Conservation (phyloP, 2,888 invertebrate genomes). For the Ophion costatus region DNA sequence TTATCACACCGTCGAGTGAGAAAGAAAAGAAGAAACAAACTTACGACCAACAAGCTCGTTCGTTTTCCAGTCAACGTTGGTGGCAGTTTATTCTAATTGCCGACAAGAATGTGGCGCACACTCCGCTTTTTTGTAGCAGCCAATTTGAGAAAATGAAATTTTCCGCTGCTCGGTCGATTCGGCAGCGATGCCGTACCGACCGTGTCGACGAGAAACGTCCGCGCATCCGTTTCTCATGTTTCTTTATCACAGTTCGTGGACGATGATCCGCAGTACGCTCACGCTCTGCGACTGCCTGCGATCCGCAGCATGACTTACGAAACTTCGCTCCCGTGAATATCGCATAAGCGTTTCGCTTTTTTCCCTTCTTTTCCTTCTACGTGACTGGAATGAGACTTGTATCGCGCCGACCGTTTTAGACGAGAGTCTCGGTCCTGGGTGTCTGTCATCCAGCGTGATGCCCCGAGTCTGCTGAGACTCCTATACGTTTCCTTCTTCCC, state of each 20-base stretch:
- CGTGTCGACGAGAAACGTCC: neutral
- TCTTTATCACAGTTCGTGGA: neutral
- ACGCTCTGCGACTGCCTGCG: constrained; percentile 8
- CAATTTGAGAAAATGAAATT: constrained; percentile 10
- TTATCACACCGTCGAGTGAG: too few species aligned
- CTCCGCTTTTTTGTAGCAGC: too few species aligned
- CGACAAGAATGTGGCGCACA: too few species aligned
- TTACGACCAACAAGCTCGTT: too few species aligned
- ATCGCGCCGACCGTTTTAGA: neutral
- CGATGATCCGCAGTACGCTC: constrained; percentile 50
- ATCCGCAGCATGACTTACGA: constrained; percentile 9
- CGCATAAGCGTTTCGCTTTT: neutral
- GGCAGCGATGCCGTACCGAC: neutral
- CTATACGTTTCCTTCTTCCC: neutral
- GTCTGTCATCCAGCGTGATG: neutral
- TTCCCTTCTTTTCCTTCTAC: constrained; percentile 3
- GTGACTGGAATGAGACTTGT: constrained; percentile 25
- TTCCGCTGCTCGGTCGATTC: constrained; percentile 6
- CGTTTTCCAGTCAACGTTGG: too few species aligned
- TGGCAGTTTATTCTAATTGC: too few species aligned
- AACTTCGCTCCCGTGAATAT: constrained; percentile 15
- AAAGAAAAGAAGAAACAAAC: too few species aligned
- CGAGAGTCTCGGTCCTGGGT: neutral
- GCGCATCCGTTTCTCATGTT: constrained; percentile 1
- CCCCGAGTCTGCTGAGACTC: neutral